These are phyloP conservation scores for Chauna torquata DNA, from an alignment of 2,113 vertebrate species.

Conservation along the genomic window DNA sequence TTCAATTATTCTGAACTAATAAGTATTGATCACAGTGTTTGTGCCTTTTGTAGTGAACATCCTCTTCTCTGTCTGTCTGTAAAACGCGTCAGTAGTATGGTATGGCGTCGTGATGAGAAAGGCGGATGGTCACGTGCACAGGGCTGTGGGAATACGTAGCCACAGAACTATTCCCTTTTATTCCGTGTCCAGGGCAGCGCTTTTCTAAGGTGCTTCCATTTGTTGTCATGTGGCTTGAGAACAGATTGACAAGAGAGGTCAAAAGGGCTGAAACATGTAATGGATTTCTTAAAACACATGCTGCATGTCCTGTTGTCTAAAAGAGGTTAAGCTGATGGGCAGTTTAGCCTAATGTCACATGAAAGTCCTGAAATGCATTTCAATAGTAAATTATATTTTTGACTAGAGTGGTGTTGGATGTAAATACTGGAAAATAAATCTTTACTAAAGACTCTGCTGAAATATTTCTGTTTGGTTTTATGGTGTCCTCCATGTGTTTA, in stretches of 20 bases:
- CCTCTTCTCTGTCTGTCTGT: background rate
- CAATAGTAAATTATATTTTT: background rate
- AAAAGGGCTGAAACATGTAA: background rate
- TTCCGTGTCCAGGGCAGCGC: background rate
- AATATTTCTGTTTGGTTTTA: background rate
- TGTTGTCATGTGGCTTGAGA: background rate
- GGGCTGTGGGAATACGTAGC: background rate
- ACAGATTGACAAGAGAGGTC: background rate
- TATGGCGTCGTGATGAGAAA: rapidly evolving
- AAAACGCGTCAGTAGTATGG: rapidly evolving
- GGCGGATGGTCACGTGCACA: background rate
- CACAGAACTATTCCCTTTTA: background rate
- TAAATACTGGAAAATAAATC: background rate
- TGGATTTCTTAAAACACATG: rapidly evolving
- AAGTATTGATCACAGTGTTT: rapidly evolving
- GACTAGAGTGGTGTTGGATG: background rate
- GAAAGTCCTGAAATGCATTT: background rate
- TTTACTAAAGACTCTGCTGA: background rate
- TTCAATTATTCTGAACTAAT: background rate
- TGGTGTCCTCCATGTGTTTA: background rate
- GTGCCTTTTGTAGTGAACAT: background rate
- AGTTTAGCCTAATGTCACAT: background rate
- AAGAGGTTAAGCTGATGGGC: background rate
- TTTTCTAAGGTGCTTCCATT: background rate
- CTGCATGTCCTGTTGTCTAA: background rate